Conservation (phyloP, 2,797 vertebrate species). For the Enteromius mattozi region DNA sequence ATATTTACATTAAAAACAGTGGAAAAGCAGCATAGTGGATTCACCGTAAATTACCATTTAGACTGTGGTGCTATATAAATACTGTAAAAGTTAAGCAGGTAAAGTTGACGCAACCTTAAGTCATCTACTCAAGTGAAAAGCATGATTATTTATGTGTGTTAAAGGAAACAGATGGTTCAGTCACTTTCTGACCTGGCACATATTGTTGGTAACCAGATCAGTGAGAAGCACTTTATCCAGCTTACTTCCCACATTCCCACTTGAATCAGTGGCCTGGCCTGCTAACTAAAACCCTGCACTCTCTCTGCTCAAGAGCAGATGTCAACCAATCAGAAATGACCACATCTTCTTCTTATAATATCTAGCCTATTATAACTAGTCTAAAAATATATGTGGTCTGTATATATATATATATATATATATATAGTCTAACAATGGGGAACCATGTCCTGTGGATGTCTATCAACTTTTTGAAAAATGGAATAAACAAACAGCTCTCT, state of each 20-base stretch:
- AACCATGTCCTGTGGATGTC: neutral
- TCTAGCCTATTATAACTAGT: neutral
- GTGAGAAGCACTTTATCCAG: constrained; percentile 56
- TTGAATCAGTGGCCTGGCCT: constrained; percentile 41
- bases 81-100: neutral
- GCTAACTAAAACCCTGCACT: constrained; percentile 24
- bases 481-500: neutral
- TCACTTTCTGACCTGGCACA: constrained; percentile 53
- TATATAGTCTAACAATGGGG: neutral
- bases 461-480: neutral
- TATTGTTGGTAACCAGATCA: constrained; percentile 52
- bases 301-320: constrained; percentile 21
- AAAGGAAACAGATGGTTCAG: constrained; percentile 47
- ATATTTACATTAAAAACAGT: neutral
- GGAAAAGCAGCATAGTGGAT: neutral
- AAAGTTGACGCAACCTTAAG: neutral
- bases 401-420: neutral
- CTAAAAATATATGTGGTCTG: neutral
- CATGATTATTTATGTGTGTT: constrained; percentile 15
- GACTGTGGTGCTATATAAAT: neutral
- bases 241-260: constrained; percentile 53
- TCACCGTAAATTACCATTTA: neutral
- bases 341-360: neutral
- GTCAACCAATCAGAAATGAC: constrained; percentile 33
- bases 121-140: constrained; percentile 9